phyloP scores from a whole-genome alignment of 1,140 invertebrate species.

The Drosophila orosa region DNA sequence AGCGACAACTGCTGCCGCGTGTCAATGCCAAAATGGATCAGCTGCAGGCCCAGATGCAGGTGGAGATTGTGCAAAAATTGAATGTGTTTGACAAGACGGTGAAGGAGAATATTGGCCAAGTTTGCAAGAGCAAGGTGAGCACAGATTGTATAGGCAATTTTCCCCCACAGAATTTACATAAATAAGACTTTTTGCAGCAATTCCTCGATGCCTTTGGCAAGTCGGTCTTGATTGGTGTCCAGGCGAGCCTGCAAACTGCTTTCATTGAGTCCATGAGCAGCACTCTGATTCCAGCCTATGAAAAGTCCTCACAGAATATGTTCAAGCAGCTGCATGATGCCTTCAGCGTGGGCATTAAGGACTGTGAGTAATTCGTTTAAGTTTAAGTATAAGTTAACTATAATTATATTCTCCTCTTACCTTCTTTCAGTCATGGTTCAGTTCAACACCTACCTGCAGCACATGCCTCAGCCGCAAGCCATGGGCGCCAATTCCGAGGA shows the following conservation, averaged over 20 bases:
- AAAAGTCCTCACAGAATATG: slow-evolving; percentile 92
- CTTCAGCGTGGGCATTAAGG: slow-evolving; percentile 93
- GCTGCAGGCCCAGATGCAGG: slow-evolving; percentile 88
- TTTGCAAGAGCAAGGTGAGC: slow-evolving; percentile 89
- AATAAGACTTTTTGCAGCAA: slow-evolving; percentile 84
- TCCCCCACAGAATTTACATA: background rate
- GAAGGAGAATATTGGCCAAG: slow-evolving; percentile 91
- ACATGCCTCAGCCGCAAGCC: slow-evolving; percentile 74
- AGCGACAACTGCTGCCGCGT: slow-evolving; percentile 85
- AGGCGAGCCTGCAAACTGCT: slow-evolving; percentile 71
- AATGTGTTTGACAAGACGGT: slow-evolving; percentile 89
- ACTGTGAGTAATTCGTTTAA: slow-evolving; percentile 89
- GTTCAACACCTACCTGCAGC: slow-evolving; percentile 84
- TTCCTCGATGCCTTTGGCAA: slow-evolving; percentile 90
- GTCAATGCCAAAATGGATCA: slow-evolving; percentile 87
- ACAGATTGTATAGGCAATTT: no score
- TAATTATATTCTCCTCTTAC: background rate
- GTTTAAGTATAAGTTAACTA: background rate
- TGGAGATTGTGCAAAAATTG: slow-evolving; percentile 89
- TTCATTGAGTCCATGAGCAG: slow-evolving; percentile 90
- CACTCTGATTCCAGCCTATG: slow-evolving; percentile 92
- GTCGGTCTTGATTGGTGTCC: slow-evolving; percentile 87
- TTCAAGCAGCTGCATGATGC: slow-evolving; percentile 94
- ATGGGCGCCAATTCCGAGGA: slow-evolving; percentile 59
- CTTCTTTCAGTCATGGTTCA: slow-evolving; percentile 84